Conservation (phyloP, 2,888 invertebrate genomes). For the Silvanus unidentatus region DNA sequence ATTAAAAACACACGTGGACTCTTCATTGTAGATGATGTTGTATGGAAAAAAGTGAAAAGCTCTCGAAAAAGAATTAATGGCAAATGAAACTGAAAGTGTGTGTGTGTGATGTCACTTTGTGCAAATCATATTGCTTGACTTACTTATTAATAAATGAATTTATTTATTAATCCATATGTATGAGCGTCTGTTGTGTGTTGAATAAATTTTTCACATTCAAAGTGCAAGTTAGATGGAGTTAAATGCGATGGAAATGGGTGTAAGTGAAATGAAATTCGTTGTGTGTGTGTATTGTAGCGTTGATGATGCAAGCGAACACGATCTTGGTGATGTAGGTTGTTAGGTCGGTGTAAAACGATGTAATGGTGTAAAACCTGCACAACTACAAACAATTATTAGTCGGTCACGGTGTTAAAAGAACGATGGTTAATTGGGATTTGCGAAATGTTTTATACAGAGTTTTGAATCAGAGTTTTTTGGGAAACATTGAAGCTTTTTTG, state of each 20-base stretch:
- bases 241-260: not conserved
- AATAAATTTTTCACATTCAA: not conserved
- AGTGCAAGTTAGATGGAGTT: not conserved
- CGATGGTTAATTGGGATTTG: slow-evolving; percentile 3
- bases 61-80: not conserved
- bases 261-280: not conserved
- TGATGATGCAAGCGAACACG: slow-evolving; percentile 36
- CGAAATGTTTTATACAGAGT: too few species aligned
- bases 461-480: too few species aligned
- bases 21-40: not conserved
- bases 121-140: not conserved
- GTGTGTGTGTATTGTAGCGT: not conserved
- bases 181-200: slow-evolving; percentile 4
- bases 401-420: slow-evolving; percentile 14
- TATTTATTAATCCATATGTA: not conserved
- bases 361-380: slow-evolving; percentile 19
- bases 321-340: slow-evolving; percentile 41
- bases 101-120: slow-evolving; percentile 7
- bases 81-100: slow-evolving; percentile 20
- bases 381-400: slow-evolving; percentile 10
- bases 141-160: too few species aligned
- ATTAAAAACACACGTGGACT: too few species aligned
- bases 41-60: not conserved
- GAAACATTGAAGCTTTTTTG: too few species aligned
- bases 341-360: slow-evolving; percentile 30